Conservation (phyloP, 35 echinoderm and acorn worm species). For the Ophiothrix spiculata region DNA sequence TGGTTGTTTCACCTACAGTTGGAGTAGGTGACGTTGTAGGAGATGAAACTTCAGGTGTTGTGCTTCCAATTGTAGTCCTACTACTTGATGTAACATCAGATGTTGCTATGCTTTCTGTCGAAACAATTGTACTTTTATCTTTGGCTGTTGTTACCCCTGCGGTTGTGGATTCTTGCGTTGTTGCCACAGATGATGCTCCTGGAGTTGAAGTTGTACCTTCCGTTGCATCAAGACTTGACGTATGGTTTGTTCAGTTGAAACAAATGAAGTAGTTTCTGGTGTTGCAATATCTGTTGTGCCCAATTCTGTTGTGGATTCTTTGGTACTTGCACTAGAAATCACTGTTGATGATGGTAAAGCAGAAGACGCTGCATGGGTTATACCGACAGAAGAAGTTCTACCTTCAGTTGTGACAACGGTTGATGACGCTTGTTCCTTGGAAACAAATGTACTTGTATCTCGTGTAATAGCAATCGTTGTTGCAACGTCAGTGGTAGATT, state of each 20-base stretch:
- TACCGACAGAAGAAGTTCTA: not conserved
- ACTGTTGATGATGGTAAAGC: not conserved
- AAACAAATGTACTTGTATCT: not conserved
- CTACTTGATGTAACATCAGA: not conserved
- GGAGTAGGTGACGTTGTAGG: not conserved
- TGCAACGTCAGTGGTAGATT: not conserved
- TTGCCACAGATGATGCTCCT: not conserved
- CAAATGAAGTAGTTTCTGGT: not conserved
- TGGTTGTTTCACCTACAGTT: not conserved
- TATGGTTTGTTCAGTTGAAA: too few relatives aligned
- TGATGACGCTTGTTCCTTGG: too few relatives aligned
- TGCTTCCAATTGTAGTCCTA: not conserved
- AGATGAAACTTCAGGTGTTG: not conserved
- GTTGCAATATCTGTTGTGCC: not conserved
- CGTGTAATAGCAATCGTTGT: not conserved
- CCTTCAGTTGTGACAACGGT: too few relatives aligned
- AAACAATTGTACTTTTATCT: not conserved
- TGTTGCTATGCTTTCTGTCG: not conserved
- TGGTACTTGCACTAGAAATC: not conserved
- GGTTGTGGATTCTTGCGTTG: not conserved
- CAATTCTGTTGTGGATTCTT: not conserved
- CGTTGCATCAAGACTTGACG: not conserved
- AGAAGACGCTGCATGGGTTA: not conserved
- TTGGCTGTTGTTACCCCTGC: not conserved
- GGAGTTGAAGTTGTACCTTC: not conserved